Evolutionary conservation across 2,113 vertebrate genomes (phyloP), one percentile per base, ranked within the genome.

Genomic region (Eurypyga helias): DNA sequence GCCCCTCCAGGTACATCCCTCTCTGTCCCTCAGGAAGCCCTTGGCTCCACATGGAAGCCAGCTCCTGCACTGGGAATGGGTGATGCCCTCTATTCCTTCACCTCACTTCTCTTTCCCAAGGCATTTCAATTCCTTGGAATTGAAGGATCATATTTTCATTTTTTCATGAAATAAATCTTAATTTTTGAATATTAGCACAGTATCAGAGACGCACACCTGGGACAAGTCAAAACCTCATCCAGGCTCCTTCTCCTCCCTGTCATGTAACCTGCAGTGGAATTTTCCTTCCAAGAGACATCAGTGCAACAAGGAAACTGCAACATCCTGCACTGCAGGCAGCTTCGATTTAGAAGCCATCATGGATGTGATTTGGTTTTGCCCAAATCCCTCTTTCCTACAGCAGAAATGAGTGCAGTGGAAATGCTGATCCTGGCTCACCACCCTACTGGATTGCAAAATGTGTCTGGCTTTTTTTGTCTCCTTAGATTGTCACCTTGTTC

Each of bases 1-100:
- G 16, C 2, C 13, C 3, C 33, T 23, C 31, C 43, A 43, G 13
- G 29, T 17, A 0, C 7, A 29, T 4, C 9, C 13, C 7, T 31
- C 25, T 48, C 45, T 24, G 6, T 72, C n/a, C 45, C 13, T 76
- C 3, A 0, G 17, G 26, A 10, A 48, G 18, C 3, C 9, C 36
- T 52, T 45, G 43, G 24, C 16, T 71, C 29, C 65, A 28, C 0
- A 0, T 13, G 33, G 57, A 75, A 83, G 5, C 29, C 55, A 58
- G 5, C 2, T 66, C 54, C 43, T 61, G 24, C 4, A 0, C 24
- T 64, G 31, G 29, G 14, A 41, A 25, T 71, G 23, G 36, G 4
- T 60, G 10, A 57, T 36, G 31, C 23, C 48, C 9, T 70, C 45
- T 31, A 13, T 9, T 13, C 45, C 29, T 58, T 92, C 15, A 2